Conservation (phyloP, 2,888 invertebrate species). For the Patella depressa region DNA sequence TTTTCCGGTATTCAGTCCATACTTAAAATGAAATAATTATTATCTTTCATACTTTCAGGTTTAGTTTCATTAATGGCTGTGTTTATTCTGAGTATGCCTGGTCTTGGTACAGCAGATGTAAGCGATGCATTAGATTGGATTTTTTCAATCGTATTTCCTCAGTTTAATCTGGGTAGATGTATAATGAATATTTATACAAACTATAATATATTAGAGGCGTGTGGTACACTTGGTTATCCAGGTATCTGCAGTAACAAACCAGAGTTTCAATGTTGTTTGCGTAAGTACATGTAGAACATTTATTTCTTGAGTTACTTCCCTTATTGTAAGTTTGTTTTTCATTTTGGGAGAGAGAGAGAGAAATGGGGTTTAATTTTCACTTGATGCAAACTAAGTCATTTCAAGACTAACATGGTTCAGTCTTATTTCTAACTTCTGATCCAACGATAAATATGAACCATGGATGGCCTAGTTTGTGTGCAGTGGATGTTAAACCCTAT, state of each 20-base stretch:
- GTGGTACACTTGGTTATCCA: constrained; percentile 51
- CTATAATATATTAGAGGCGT: constrained; percentile 32
- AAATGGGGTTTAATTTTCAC: too few relatives aligned
- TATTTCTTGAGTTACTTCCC: too few relatives aligned
- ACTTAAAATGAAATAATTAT: too few relatives aligned
- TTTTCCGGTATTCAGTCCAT: too few relatives aligned
- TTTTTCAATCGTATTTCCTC: constrained; percentile 79
- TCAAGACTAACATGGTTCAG: too few relatives aligned
- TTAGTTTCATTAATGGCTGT: constrained; percentile 81
- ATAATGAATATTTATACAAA: constrained; percentile 72
- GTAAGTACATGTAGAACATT: constrained; percentile 25
- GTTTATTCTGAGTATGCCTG: constrained; percentile 78
- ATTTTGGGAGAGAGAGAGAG: too few relatives aligned
- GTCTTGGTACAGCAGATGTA: constrained; percentile 75
- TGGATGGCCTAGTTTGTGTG: too few relatives aligned
- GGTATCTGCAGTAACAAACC: constrained; percentile 11
- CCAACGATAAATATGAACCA: too few relatives aligned
- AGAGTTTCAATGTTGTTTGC: constrained; percentile 37
- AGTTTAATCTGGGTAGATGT: constrained; percentile 76
- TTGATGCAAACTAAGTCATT: too few relatives aligned
- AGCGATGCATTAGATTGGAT: constrained; percentile 77
- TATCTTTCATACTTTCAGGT: constrained; percentile 74
- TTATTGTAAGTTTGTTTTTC: too few relatives aligned
- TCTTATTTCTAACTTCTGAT: too few relatives aligned
- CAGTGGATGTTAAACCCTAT: too few relatives aligned